These are phyloP conservation scores for Adoxophyes honmai DNA, from an alignment of 1,140 invertebrate genomes.

Conservation along the genomic window DNA sequence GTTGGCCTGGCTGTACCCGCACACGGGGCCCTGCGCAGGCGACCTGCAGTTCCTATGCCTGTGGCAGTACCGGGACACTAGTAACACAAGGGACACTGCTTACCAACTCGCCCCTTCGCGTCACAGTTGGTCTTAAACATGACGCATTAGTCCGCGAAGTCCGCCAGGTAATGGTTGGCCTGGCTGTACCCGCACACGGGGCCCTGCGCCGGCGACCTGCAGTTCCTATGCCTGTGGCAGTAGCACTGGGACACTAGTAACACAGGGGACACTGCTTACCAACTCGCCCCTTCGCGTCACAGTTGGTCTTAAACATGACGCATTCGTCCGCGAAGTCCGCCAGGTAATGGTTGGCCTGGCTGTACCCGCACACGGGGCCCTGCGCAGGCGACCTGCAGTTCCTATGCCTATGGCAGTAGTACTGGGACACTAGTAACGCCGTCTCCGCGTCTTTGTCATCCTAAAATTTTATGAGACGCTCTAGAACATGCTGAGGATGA, in stretches of 20 bases:
- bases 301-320: neutral
- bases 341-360: neutral
- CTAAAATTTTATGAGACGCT: no score
- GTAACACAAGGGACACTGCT: no score
- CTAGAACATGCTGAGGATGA: no score
- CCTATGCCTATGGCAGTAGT: neutral
- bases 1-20: neutral
- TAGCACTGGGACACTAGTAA: neutral
- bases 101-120: neutral
- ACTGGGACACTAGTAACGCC: neutral
- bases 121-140: neutral
- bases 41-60: neutral
- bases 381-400: neutral
- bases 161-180: neutral
- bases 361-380: neutral
- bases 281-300: neutral
- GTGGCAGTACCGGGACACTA: constrained; percentile 1
- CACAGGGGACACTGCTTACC: neutral
- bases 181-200: neutral
- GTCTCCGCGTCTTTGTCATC: no score
- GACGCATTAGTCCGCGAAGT: neutral
- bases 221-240: neutral
- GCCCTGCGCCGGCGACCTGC: neutral
- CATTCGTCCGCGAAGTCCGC: neutral
- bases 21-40: neutral